Evolutionary conservation across 2,888 invertebrate genomes (phyloP).

Genomic region (Neelides folsomi): DNA sequence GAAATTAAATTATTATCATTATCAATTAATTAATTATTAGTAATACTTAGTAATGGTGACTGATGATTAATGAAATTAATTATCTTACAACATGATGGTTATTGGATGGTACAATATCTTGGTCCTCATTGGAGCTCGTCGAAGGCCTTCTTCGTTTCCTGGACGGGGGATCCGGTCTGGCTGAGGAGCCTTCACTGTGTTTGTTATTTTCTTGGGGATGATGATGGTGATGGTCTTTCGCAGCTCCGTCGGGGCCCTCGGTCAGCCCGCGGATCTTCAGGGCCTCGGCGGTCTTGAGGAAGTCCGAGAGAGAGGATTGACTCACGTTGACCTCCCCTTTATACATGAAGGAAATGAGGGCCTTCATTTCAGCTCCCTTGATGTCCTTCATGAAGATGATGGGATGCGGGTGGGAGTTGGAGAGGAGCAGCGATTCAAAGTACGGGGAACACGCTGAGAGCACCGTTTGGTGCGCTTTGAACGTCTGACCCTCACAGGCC

Average conservation of each 20-base stretch:
- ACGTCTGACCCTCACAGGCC: constrained; percentile 70
- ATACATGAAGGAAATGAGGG: constrained; percentile 79
- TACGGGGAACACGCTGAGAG: constrained; percentile 87
- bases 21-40: constrained; percentile 1
- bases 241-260: constrained; percentile 40
- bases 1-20: too few relatives aligned
- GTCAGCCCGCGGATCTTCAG: constrained; percentile 74
- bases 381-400: constrained; percentile 88
- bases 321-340: constrained; percentile 72
- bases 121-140: not conserved
- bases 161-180: constrained; percentile 12
- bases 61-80: too few relatives aligned
- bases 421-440: constrained; percentile 80
- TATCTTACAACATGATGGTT: not conserved
- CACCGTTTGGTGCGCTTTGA: constrained; percentile 75
- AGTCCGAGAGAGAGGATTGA: constrained; percentile 78
- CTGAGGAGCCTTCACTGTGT: constrained; percentile 7
- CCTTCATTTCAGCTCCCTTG: constrained; percentile 71
- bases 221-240: too few relatives aligned
- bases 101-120: too few relatives aligned
- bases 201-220: constrained; percentile 10
- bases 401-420: constrained; percentile 73
- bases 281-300: constrained; percentile 73
- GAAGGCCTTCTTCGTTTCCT: not conserved
- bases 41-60: too few relatives aligned